Conservation (phyloP, 2,888 invertebrate species). For the Heterodera filipjevi region DNA sequence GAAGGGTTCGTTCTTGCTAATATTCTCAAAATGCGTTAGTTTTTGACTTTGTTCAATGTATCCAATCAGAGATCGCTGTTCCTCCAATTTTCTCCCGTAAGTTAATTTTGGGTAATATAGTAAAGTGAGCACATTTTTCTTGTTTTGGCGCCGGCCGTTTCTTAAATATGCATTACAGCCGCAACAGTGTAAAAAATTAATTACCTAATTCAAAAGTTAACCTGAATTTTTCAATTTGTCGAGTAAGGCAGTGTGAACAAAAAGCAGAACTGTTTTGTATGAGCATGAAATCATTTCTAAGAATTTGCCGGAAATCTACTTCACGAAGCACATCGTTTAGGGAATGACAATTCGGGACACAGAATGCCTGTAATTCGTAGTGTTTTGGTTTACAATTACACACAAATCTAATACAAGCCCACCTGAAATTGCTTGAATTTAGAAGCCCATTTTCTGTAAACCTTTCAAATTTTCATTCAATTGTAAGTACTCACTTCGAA, state of each 20-base stretch:
- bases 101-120: conserved; percentile 6
- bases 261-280: conserved; percentile 51
- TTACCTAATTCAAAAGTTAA: conserved; percentile 22
- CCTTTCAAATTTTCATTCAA: background rate
- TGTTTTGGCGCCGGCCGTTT: conserved; percentile 43
- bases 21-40: conserved; percentile 23
- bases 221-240: conserved; percentile 48
- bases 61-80: background rate
- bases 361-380: background rate
- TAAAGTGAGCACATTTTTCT: conserved; percentile 54
- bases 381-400: background rate
- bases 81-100: background rate
- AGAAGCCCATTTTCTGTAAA: conserved; percentile 36
- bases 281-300: conserved; percentile 54
- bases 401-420: background rate
- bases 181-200: too few relatives aligned
- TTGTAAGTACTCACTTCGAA: conserved; percentile 31
- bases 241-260: conserved; percentile 42
- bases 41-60: conserved; percentile 19
- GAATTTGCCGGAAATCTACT: conserved; percentile 46
- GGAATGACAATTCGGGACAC: conserved; percentile 1
- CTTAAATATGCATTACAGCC: conserved; percentile 35
- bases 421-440: conserved; percentile 25
- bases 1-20: background rate
- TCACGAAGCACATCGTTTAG: conserved; percentile 57